phyloP scores from a whole-genome alignment of 2,888 invertebrate species.

The Lobophora halterata region DNA sequence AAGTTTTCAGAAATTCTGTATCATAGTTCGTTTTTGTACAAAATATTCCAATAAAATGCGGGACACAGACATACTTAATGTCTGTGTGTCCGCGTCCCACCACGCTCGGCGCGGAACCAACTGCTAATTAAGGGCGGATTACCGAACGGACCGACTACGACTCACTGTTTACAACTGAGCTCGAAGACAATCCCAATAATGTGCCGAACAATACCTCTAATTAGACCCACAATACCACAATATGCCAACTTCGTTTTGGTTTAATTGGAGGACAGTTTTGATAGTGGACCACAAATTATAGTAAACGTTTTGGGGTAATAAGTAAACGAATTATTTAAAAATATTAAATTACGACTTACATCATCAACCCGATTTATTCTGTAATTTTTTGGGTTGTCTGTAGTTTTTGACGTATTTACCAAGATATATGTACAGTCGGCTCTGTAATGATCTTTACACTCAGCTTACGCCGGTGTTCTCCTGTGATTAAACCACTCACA shows the following conservation, averaged over 20 bases:
- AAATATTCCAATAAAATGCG: too few relatives aligned
- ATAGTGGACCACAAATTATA: slow-evolving; percentile 5
- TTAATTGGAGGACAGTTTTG: slow-evolving; percentile 9
- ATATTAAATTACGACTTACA: too few relatives aligned
- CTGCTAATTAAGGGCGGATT: slow-evolving; percentile 78
- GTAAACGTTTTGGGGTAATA: slow-evolving; percentile 2
- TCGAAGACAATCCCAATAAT: slow-evolving; percentile 73
- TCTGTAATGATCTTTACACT: too few relatives aligned
- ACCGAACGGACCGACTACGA: slow-evolving; percentile 62
- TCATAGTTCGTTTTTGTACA: too few relatives aligned
- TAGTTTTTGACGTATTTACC: too few relatives aligned
- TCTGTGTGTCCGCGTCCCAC: slow-evolving; percentile 43
- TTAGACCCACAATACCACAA: slow-evolving; percentile 50
- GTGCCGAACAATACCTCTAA: slow-evolving; percentile 58
- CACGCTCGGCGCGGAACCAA: slow-evolving; percentile 49
- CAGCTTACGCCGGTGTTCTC: too few relatives aligned
- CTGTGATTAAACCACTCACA: too few relatives aligned
- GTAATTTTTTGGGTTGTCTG: too few relatives aligned
- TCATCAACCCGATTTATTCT: too few relatives aligned
- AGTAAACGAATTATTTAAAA: too few relatives aligned
- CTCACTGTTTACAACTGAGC: slow-evolving; percentile 71
- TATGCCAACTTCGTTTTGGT: slow-evolving; percentile 15
- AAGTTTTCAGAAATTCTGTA: too few relatives aligned
- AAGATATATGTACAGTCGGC: too few relatives aligned
- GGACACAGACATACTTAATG: slow-evolving; percentile 12